Percentiles rank a stretch among this genome's conserved stretches.
These are phyloP conservation scores for Pagrus major DNA, from an alignment of 2,113 vertebrate genomes.

Conservation along the genomic window DNA sequence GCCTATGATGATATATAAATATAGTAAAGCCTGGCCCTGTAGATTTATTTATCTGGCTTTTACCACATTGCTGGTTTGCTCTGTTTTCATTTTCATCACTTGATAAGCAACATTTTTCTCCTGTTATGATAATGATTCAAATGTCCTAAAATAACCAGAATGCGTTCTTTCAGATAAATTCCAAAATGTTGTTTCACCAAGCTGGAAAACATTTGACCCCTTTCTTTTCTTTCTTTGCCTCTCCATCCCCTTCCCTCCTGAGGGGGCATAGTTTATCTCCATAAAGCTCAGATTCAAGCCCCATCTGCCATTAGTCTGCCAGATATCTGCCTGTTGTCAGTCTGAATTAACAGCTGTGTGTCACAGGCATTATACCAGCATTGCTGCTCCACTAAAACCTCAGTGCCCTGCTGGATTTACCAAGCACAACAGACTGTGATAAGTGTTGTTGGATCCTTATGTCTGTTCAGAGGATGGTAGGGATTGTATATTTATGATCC, in stretches of 20 bases:
- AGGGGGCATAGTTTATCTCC: constrained; percentile 65
- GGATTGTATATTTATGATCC: constrained; percentile 79
- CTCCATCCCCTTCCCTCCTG: constrained; percentile 28
- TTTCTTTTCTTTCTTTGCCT: constrained; percentile 3
- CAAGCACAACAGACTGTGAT: constrained; percentile 53
- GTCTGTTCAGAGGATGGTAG: constrained; percentile 51
- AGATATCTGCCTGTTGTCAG: constrained; percentile 67
- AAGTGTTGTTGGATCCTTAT: constrained; percentile 45
- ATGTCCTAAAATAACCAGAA: not conserved
- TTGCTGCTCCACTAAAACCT: constrained; percentile 58
- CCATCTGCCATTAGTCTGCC: constrained; percentile 67
- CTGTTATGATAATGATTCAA: constrained; percentile 12
- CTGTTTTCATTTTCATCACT: constrained; percentile 2
- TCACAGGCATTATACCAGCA: constrained; percentile 61
- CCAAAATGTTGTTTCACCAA: constrained; percentile 9
- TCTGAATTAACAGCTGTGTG: constrained; percentile 75
- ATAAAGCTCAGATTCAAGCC: constrained; percentile 54
- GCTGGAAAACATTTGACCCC: constrained; percentile 7
- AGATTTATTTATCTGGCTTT: constrained; percentile 2
- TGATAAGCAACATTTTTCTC: not conserved
- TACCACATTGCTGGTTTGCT: not conserved
- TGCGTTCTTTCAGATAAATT: constrained; percentile 5
- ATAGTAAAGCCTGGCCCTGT: not conserved
- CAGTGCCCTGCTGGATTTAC: constrained; percentile 57
- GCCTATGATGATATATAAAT: constrained; percentile 14